Conservation (phyloP, 1,140 invertebrate genomes). For the Hestina assimilis region DNA sequence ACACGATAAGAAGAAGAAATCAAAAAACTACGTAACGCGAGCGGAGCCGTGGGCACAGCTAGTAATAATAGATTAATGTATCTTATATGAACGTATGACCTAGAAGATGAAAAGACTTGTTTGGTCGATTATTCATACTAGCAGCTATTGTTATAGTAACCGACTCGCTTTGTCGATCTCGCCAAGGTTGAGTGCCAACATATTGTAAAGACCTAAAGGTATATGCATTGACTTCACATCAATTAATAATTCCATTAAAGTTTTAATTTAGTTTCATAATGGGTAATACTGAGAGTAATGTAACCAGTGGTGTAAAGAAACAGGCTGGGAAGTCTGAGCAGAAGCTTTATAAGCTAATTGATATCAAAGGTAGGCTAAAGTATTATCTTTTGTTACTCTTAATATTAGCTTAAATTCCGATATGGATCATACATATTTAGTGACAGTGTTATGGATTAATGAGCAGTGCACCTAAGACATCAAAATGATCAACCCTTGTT, state of each 20-base stretch:
- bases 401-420: too few species aligned
- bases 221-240: neutral
- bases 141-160: constrained; percentile 25
- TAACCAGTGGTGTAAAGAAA: constrained; percentile 94
- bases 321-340: constrained; percentile 91
- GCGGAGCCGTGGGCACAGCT: too few species aligned
- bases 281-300: constrained; percentile 96
- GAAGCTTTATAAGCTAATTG: constrained; percentile 90
- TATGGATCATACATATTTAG: too few species aligned
- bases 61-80: neutral
- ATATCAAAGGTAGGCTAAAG: constrained; percentile 87
- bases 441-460: too few species aligned
- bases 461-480: too few species aligned
- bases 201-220: neutral
- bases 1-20: too few species aligned
- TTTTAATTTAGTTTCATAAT: constrained; percentile 54
- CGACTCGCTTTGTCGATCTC: constrained; percentile 20
- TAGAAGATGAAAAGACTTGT: neutral
- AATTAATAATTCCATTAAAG: neutral
- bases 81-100: neutral
- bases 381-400: too few species aligned
- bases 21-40: too few species aligned
- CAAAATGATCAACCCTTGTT: too few species aligned
- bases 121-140: constrained; percentile 12
- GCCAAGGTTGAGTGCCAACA: neutral